These are phyloP conservation scores for Catostylus mosaicus DNA, from an alignment of 30 jellyfish, hydroid and myxozoan genomes.

Conservation along the genomic window DNA sequence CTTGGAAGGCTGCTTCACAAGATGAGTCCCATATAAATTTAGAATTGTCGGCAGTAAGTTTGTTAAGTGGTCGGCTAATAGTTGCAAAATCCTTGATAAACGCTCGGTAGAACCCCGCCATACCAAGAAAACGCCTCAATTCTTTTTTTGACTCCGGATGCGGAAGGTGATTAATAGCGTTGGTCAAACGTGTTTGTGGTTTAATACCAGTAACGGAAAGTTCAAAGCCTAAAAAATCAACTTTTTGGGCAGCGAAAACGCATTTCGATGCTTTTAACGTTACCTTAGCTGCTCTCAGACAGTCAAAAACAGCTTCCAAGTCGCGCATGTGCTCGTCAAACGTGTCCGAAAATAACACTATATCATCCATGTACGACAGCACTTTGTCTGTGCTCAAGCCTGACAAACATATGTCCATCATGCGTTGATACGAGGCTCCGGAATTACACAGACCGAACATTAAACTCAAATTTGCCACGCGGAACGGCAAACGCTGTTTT, in stretches of 20 bases:
- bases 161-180: slow-evolving; percentile 7
- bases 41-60: slow-evolving; percentile 13
- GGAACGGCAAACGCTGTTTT: slow-evolving; percentile 56
- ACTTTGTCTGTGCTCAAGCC: slow-evolving; percentile 22
- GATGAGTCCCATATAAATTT: slow-evolving; percentile 36
- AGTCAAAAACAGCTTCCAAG: too few species aligned
- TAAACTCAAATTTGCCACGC: slow-evolving; percentile 49
- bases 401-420: slow-evolving; percentile 41
- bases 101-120: slow-evolving; percentile 50
- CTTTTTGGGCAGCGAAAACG: slow-evolving; percentile 34
- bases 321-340: slow-evolving; percentile 22
- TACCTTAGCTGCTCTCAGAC: slow-evolving; percentile 48
- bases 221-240: slow-evolving; percentile 41
- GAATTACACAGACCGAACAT: slow-evolving; percentile 39
- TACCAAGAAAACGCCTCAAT: slow-evolving; percentile 54
- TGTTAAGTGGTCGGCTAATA: slow-evolving; percentile 33
- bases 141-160: slow-evolving; percentile 43
- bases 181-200: slow-evolving; percentile 51
- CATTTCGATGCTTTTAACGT: slow-evolving; percentile 36
- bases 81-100: slow-evolving; percentile 45
- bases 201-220: slow-evolving; percentile 19
- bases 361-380: slow-evolving; percentile 43
- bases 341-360: too few species aligned
- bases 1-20: slow-evolving; percentile 31
- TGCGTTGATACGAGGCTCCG: slow-evolving; percentile 56